Percentiles rank a stretch among this genome's conserved stretches.
Evolutionary conservation across 2,797 vertebrate species (phyloP).

Genomic region (Anguilla anguilla): DNA sequence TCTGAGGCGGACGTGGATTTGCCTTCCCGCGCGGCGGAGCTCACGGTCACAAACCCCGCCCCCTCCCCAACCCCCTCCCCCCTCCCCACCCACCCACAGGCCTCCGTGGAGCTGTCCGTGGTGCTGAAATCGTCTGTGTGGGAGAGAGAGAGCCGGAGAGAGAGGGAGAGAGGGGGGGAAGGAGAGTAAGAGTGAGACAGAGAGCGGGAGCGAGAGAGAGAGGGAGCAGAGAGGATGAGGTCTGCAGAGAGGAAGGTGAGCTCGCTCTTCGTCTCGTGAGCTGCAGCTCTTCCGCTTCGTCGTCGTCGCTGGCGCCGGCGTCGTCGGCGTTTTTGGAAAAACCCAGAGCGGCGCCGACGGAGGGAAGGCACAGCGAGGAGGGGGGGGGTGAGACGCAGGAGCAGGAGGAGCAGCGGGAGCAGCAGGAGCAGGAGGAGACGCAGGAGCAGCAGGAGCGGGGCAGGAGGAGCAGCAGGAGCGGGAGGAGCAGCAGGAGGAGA

Average conservation of each 20-base stretch:
- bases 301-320: too few relatives aligned
- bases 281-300: not conserved
- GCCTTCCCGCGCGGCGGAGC: not conserved
- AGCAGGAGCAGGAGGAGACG: not conserved
- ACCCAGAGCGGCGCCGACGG: not conserved
- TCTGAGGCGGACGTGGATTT: not conserved
- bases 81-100: not conserved
- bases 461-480: not conserved
- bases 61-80: not conserved
- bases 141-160: not conserved
- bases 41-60: not conserved
- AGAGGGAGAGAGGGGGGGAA: not conserved
- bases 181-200: not conserved
- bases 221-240: not conserved
- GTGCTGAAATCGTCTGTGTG: conserved; percentile 10
- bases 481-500: not conserved
- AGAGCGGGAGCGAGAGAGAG: not conserved
- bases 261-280: not conserved
- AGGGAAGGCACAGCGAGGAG: not conserved
- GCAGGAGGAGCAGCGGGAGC: not conserved
- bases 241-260: not conserved
- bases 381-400: too few relatives aligned
- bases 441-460: not conserved
- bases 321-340: not conserved
- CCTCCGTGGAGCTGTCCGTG: conserved; percentile 8